Percentiles rank a stretch among this genome's conserved stretches.
These are phyloP conservation scores for Sphaerophoria taeniata DNA, from an alignment of 2,888 invertebrate species.

Conservation along the genomic window DNA sequence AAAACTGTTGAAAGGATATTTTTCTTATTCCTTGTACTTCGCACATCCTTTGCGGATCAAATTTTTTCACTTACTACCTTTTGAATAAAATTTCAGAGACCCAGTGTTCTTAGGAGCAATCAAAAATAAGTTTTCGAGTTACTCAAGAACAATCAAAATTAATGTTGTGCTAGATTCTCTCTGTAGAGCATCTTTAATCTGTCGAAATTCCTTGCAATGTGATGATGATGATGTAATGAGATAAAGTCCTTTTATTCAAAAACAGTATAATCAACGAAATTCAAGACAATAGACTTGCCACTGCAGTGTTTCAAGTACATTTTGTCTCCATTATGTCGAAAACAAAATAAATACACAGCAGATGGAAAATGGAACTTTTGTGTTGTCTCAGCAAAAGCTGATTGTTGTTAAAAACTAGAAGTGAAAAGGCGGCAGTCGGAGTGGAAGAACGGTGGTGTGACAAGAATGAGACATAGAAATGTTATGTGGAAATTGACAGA, in stretches of 20 bases:
- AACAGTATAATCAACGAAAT: constrained; percentile 55
- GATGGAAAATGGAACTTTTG: constrained; percentile 18
- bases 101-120: neutral
- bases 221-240: constrained; percentile 19
- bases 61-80: neutral
- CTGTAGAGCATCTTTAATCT: constrained; percentile 8
- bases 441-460: neutral
- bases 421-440: too few species aligned
- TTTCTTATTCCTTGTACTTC: neutral
- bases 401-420: constrained; percentile 53
- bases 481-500: constrained; percentile 51
- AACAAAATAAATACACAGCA: constrained; percentile 25
- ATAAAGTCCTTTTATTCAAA: constrained; percentile 31
- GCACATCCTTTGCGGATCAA: neutral
- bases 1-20: neutral
- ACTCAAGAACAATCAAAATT: neutral
- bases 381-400: constrained; percentile 32
- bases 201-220: neutral
- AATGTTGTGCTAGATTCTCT: neutral
- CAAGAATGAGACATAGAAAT: neutral
- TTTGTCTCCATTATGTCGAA: constrained; percentile 39
- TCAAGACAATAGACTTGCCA: constrained; percentile 43
- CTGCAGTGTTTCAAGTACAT: constrained; percentile 54
- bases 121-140: neutral
- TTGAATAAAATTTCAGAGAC: neutral